Percentiles rank a stretch among this genome's conserved stretches.
Evolutionary conservation across 1,140 invertebrate species (phyloP).

Genomic region (Saccostrea cuccullata): DNA sequence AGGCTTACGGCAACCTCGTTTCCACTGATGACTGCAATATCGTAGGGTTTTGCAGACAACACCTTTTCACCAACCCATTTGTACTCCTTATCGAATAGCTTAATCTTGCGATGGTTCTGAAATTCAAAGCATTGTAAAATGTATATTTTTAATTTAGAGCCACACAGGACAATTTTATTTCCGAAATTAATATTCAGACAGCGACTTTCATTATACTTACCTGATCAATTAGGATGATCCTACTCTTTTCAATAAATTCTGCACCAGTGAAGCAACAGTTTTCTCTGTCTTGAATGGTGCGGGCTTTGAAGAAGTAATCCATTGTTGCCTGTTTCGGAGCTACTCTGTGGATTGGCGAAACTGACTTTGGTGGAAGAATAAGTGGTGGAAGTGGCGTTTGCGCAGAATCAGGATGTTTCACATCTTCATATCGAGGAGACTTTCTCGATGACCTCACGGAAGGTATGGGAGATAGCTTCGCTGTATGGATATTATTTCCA

Average conservation of each 20-base stretch:
- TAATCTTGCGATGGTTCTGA: conserved; percentile 58
- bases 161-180: too few species aligned
- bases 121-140: background rate
- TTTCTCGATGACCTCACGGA: conserved; percentile 28
- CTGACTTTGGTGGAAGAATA: conserved; percentile 49
- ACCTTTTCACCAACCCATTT: conserved; percentile 61
- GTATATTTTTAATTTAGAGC: background rate
- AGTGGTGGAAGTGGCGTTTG: conserved; percentile 53
- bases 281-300: conserved; percentile 57
- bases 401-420: conserved; percentile 15
- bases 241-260: conserved; percentile 55
- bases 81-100: conserved; percentile 56
- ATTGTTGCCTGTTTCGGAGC: conserved; percentile 49
- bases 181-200: too few species aligned
- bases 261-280: conserved; percentile 61
- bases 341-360: conserved; percentile 40
- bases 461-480: background rate
- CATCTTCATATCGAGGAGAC: background rate
- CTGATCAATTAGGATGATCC: conserved; percentile 57
- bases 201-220: background rate
- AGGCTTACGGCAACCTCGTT: conserved; percentile 59
- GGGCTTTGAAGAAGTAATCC: conserved; percentile 58
- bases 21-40: conserved; percentile 50
- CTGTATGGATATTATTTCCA: conserved; percentile 26
- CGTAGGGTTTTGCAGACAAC: conserved; percentile 57